phyloP scores from a whole-genome alignment of 1,140 invertebrate genomes.

The Drosophila aff. region DNA sequence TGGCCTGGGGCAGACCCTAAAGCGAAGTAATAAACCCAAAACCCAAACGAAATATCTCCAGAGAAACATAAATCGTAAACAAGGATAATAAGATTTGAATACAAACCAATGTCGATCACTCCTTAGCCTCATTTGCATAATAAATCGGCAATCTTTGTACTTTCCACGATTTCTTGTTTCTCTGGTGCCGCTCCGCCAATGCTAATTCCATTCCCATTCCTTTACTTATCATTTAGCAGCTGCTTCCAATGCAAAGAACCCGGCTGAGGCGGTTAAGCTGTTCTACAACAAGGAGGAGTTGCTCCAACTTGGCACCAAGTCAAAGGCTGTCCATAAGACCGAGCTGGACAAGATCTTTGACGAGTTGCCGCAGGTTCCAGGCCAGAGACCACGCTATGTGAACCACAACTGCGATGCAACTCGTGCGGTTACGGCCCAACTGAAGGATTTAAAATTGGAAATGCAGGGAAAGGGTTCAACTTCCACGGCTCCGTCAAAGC shows the following conservation, averaged over 20 bases:
- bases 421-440: constrained; percentile 26
- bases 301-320: constrained; percentile 20
- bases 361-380: constrained; percentile 62
- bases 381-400: constrained; percentile 10
- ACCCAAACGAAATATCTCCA: constrained; percentile 30
- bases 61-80: constrained; percentile 49
- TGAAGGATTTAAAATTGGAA: constrained; percentile 37
- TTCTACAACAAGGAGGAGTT: constrained; percentile 58
- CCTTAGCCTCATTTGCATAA: not conserved
- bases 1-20: constrained; percentile 53
- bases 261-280: constrained; percentile 22
- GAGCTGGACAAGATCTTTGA: constrained; percentile 61
- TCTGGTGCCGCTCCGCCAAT: constrained; percentile 1
- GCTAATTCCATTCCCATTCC: constrained; percentile 3
- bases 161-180: constrained; percentile 29
- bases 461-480: not conserved
- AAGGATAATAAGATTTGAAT: not conserved
- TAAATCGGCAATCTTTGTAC: constrained; percentile 18
- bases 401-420: constrained; percentile 33
- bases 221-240: constrained; percentile 34
- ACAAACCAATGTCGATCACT: not conserved
- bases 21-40: constrained; percentile 61
- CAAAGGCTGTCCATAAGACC: constrained; percentile 12
- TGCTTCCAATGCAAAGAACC: constrained; percentile 2
- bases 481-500: not conserved